Evolutionary conservation across 2,113 vertebrate genomes (phyloP).

Genomic region (Ifrita kowaldi): DNA sequence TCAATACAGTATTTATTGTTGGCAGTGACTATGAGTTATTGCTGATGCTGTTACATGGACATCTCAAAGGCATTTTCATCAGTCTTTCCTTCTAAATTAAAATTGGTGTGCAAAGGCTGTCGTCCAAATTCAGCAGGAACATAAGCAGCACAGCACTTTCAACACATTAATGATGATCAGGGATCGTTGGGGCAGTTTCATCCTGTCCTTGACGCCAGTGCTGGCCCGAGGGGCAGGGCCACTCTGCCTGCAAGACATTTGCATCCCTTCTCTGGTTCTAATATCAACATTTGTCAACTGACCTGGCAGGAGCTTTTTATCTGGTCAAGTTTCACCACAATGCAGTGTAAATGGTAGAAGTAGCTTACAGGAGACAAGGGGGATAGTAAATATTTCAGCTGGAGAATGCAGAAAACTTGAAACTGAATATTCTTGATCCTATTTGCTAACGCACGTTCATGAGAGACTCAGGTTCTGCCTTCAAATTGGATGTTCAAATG

Average conservation of each 20-base stretch:
- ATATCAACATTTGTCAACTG: neutral
- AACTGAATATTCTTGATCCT: neutral
- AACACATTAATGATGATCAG: neutral
- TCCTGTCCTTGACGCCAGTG: neutral
- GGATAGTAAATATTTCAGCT: neutral
- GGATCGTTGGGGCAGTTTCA: neutral
- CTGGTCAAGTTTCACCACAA: neutral
- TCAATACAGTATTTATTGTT: neutral
- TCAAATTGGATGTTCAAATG: neutral
- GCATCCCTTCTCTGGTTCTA: neutral
- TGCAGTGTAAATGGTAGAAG: neutral
- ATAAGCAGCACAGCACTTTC: neutral
- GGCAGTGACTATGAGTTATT: neutral
- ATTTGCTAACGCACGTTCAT: neutral
- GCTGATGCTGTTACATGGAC: neutral
- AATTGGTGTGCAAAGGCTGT: neutral
- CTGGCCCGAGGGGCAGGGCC: neutral
- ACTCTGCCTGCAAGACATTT: neutral
- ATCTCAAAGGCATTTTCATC: neutral
- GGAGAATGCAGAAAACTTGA: neutral
- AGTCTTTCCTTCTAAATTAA: neutral
- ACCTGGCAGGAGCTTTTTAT: neutral
- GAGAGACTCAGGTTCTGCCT: neutral
- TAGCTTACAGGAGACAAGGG: accelerated
- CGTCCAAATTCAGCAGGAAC: neutral